Evolutionary conservation across 2,888 invertebrate genomes (phyloP).

Genomic region (Drosophila paramelanica): DNA sequence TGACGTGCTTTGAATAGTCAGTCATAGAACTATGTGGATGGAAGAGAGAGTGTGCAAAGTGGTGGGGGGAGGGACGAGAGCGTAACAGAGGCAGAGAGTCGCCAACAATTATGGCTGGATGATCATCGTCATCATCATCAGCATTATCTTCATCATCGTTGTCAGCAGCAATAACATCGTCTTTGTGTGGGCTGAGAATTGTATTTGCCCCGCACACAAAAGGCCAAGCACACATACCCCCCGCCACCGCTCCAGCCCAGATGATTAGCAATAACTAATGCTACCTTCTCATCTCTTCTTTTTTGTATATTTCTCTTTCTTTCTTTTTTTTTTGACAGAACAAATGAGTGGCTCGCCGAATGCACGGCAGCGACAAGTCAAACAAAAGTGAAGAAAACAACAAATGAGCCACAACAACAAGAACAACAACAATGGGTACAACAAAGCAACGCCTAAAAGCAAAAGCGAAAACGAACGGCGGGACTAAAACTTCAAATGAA

Average conservation of each 20-base stretch:
- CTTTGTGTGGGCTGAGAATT: slow-evolving; percentile 64
- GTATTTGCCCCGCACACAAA: slow-evolving; percentile 45
- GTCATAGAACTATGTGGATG: slow-evolving; percentile 27
- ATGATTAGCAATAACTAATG: slow-evolving; percentile 52
- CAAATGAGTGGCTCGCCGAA: slow-evolving; percentile 38
- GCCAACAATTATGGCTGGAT: slow-evolving; percentile 19
- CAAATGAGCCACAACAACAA: slow-evolving; percentile 19
- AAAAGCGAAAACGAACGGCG: slow-evolving; percentile 42
- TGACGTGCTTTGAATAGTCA: slow-evolving; percentile 77
- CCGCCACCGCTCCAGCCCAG: background rate
- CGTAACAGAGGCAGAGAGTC: background rate
- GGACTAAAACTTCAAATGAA: slow-evolving; percentile 71
- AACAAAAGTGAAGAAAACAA: slow-evolving; percentile 47
- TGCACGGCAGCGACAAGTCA: slow-evolving; percentile 59
- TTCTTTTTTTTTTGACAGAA: slow-evolving; percentile 20
- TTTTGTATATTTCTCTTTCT: no score
- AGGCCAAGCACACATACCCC: slow-evolving; percentile 23
- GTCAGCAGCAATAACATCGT: slow-evolving; percentile 21
- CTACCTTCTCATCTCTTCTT: slow-evolving; percentile 18
- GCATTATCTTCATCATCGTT: slow-evolving; percentile 19
- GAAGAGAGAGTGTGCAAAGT: background rate
- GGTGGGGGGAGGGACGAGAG: background rate
- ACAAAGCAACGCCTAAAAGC: slow-evolving; percentile 35
- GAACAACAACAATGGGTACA: slow-evolving; percentile 16
- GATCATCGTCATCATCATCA: slow-evolving; percentile 43